These are phyloP conservation scores for Manis pentadactyla DNA, from an alignment of 2,797 vertebrate species.

Conservation along the genomic window DNA sequence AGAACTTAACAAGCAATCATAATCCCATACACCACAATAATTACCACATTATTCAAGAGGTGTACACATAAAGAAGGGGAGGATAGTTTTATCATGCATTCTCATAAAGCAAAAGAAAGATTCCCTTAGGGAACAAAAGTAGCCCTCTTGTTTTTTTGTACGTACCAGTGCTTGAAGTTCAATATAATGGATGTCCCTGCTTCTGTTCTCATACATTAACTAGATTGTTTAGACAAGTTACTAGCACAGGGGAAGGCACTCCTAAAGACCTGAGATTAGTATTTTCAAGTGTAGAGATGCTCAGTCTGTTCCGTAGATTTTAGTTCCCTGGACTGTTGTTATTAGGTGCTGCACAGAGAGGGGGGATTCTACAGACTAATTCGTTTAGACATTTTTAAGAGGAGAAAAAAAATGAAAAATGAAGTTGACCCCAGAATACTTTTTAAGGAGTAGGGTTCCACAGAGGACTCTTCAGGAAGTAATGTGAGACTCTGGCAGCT, in stretches of 20 bases:
- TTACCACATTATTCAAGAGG: background rate
- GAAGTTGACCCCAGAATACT: background rate
- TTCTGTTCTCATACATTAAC: background rate
- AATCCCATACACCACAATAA: background rate
- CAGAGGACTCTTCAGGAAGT: background rate
- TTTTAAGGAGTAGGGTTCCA: background rate
- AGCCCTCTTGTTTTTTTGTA: background rate
- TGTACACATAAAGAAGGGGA: background rate
- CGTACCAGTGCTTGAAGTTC: background rate
- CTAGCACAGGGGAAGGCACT: background rate
- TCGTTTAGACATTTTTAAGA: slow-evolving; percentile 23
- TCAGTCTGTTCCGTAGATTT: background rate
- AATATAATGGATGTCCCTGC: no score
- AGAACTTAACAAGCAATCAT: background rate
- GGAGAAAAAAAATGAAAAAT: background rate
- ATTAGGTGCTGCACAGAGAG: background rate
- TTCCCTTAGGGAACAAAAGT: background rate
- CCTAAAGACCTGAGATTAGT: background rate
- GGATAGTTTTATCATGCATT: background rate
- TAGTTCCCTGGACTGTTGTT: background rate
- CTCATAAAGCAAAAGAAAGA: background rate
- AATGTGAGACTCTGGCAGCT: background rate
- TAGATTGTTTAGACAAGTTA: background rate
- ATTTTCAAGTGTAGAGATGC: background rate
- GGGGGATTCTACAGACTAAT: background rate